phyloP scores from a whole-genome alignment of 2,797 vertebrate species.

The Alosa sapidissima region DNA sequence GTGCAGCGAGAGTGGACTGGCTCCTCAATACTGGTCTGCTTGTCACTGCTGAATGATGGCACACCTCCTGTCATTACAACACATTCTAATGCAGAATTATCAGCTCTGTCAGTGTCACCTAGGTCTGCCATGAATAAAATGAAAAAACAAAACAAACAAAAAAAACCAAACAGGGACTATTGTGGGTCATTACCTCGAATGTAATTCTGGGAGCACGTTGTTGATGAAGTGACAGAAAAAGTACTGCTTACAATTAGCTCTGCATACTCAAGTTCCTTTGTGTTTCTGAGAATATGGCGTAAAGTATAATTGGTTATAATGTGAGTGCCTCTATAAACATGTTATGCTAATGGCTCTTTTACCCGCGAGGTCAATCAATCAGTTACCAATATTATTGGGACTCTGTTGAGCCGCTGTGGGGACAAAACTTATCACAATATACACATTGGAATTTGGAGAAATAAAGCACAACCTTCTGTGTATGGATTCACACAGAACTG shows the following conservation, averaged over 20 bases:
- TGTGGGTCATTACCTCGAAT: constrained; percentile 49
- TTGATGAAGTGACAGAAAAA: constrained; percentile 41
- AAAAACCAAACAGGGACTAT: constrained; percentile 6
- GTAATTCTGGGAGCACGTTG: constrained; percentile 41
- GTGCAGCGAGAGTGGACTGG: not conserved
- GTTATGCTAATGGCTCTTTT: not conserved
- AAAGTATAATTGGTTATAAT: constrained; percentile 22
- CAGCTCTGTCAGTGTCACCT: constrained; percentile 15
- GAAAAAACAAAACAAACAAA: not conserved
- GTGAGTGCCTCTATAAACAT: not conserved
- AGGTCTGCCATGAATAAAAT: constrained; percentile 29
- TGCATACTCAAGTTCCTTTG: constrained; percentile 21
- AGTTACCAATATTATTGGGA: not conserved
- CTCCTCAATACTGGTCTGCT: not conserved
- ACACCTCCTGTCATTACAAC: not conserved
- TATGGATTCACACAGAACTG: not conserved
- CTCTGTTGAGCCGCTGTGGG: not conserved
- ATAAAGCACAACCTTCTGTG: too few relatives aligned
- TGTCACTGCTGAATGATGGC: constrained; percentile 6
- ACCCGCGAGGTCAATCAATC: not conserved
- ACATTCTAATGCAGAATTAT: constrained; percentile 33
- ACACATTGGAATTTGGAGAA: not conserved
- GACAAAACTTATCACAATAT: not conserved
- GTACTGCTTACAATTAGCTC: constrained; percentile 27
- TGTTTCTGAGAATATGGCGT: constrained; percentile 29